Percentiles rank a stretch among this genome's conserved stretches.
Evolutionary conservation across 2,797 vertebrate species (phyloP).

Genomic region (Chloroceryle inda): DNA sequence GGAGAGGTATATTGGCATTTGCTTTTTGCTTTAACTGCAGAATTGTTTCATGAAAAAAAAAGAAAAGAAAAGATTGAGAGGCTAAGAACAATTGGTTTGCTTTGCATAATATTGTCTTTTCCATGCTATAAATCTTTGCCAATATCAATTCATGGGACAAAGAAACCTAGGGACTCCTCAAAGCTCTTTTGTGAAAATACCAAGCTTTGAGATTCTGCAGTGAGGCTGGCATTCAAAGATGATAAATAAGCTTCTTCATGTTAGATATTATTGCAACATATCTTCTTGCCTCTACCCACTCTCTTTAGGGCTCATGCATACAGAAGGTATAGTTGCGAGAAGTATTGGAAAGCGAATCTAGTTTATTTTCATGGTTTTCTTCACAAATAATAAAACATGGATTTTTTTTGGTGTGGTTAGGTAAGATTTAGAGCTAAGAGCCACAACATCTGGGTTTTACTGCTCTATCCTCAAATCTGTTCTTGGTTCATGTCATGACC

Average conservation of each 20-base stretch:
- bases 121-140: neutral
- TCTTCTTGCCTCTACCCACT: neutral
- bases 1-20: constrained; percentile 11
- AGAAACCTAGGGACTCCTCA: neutral
- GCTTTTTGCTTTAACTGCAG: constrained; percentile 22
- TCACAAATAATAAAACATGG: neutral
- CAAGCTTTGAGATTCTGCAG: neutral
- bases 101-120: constrained; percentile 1
- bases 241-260: neutral
- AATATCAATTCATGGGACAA: neutral
- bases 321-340: neutral
- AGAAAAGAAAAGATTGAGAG: neutral
- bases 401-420: neutral
- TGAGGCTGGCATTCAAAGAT: neutral
- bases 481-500: neutral
- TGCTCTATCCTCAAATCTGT: neutral
- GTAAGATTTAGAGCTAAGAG: neutral
- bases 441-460: neutral
- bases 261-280: neutral
- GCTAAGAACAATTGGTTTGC: neutral
- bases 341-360: neutral
- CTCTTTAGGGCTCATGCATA: neutral
- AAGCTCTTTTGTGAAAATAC: neutral
- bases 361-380: neutral
- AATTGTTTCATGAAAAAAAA: neutral